Conservation (phyloP, 2,113 vertebrate species). For the Cebidichthys violaceus region DNA sequence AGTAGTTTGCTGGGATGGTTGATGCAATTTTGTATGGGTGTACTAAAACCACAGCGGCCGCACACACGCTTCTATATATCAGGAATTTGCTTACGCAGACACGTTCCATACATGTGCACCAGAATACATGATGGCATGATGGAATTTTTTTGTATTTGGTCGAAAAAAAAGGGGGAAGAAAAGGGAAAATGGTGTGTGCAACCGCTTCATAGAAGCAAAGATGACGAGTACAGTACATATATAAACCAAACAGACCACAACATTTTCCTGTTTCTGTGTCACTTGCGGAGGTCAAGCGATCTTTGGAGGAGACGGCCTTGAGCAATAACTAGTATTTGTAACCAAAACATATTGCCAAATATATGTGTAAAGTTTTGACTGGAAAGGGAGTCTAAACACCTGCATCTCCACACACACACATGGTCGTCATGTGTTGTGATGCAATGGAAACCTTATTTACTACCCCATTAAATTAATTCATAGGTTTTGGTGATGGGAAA, state of each 20-base stretch:
- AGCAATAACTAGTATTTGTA: neutral
- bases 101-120: too few relatives aligned
- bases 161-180: neutral
- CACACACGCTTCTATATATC: neutral
- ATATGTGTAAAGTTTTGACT: neutral
- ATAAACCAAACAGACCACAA: neutral
- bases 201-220: neutral
- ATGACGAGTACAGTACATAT: neutral
- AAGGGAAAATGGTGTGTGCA: neutral
- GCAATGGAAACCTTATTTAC: conserved; percentile 29
- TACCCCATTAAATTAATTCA: conserved; percentile 33
- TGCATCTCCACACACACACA: conserved; percentile 34
- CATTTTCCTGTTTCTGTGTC: neutral
- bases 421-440: conserved; percentile 6
- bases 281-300: neutral
- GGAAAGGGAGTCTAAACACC: conserved; percentile 4
- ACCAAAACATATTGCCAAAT: conserved; percentile 24
- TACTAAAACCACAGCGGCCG: neutral
- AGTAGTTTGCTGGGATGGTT: neutral
- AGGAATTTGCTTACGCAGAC: neutral
- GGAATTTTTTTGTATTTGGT: conserved; percentile 1
- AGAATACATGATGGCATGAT: neutral
- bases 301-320: neutral
- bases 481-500: conserved; percentile 20
- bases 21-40: neutral